Conservation (phyloP, 2,113 vertebrate genomes). For the Entomyzon cyanotis region DNA sequence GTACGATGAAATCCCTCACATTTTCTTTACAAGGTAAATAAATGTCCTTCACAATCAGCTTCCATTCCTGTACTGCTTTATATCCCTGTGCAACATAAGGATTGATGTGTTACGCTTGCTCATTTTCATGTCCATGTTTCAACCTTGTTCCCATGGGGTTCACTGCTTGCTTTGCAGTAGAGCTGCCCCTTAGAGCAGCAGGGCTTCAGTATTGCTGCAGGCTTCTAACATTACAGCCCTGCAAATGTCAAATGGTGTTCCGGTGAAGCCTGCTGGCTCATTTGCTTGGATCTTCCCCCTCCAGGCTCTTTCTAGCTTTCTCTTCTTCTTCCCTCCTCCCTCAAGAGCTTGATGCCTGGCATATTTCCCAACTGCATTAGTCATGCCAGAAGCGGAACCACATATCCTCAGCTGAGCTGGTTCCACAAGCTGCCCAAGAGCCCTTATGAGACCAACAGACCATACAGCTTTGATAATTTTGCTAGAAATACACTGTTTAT, state of each 20-base stretch:
- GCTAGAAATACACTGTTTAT: background rate
- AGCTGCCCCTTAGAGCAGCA: background rate
- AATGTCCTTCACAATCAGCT: background rate
- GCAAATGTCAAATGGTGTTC: constrained; percentile 33
- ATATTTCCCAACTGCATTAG: constrained; percentile 37
- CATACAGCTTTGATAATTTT: constrained; percentile 10
- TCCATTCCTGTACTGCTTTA: background rate
- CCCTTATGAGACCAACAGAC: background rate
- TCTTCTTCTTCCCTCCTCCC: background rate
- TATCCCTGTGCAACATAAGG: background rate
- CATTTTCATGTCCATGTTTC: background rate
- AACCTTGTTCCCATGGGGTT: background rate
- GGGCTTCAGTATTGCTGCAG: background rate
- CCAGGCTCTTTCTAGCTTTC: constrained; percentile 5
- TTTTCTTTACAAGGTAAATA: background rate
- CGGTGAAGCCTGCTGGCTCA: background rate
- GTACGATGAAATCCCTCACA: background rate
- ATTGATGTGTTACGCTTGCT: background rate
- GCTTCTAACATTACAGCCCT: constrained; percentile 19
- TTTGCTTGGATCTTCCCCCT: constrained; percentile 9
- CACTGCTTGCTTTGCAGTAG: background rate
- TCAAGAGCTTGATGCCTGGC: background rate
- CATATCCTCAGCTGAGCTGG: background rate
- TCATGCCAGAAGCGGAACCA: constrained; percentile 14
- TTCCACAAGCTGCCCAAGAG: constrained; percentile 22